phyloP scores from a whole-genome alignment of 2,797 vertebrate species.

The Halcyon smyrnensis region DNA sequence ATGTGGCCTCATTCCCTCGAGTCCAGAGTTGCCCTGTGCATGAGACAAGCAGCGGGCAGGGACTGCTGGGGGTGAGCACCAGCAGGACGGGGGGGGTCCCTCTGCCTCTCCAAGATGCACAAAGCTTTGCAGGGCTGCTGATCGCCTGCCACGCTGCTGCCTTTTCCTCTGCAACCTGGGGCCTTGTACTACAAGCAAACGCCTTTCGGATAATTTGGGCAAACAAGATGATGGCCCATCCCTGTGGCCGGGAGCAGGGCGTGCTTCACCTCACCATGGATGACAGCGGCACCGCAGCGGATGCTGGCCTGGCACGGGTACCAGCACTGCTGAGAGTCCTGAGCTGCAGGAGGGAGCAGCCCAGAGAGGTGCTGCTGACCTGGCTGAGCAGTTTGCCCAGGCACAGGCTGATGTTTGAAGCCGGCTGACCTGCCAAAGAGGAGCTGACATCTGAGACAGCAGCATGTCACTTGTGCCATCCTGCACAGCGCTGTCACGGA shows the following conservation, averaged over 20 bases:
- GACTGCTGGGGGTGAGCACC: fast-evolving
- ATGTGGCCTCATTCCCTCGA: neutral
- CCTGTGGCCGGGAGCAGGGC: neutral
- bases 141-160: fast-evolving
- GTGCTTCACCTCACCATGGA: fast-evolving
- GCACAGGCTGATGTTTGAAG: neutral
- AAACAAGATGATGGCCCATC: neutral
- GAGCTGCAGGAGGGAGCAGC: neutral
- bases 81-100: neutral
- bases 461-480: neutral
- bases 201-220: neutral
- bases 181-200: neutral
- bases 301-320: neutral
- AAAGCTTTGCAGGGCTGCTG: neutral
- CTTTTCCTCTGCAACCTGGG: neutral
- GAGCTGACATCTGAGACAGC: neutral
- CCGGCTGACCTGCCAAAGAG: fast-evolving
- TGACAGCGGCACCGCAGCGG: fast-evolving
- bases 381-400: neutral
- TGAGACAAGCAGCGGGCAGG: neutral
- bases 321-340: neutral
- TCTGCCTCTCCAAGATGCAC: neutral
- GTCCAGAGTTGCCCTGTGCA: neutral
- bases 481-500: fast-evolving
- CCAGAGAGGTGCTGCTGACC: neutral